A percentile compares a stretch with the other conserved stretches of the same genome.
Conservation (phyloP, 2,797 vertebrate species). For the Squalus acanthias region DNA sequence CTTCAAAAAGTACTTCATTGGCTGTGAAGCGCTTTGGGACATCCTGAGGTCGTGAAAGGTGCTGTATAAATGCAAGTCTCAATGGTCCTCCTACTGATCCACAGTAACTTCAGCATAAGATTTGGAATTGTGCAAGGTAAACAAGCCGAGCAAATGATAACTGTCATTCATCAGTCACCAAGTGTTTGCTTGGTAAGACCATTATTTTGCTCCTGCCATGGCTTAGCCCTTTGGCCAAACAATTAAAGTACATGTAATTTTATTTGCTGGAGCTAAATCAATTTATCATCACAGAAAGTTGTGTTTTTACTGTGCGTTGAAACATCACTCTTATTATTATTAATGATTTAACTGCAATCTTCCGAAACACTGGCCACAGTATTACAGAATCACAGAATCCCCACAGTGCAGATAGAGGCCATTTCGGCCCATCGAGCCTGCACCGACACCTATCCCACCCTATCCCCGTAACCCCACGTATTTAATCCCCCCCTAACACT, state of each 20-base stretch:
- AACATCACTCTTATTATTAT: not conserved
- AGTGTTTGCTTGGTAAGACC: not conserved
- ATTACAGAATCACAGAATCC: not conserved
- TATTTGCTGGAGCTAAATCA: not conserved
- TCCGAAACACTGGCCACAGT: not conserved
- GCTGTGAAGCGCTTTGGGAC: no score
- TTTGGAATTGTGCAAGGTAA: constrained; percentile 6
- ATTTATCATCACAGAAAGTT: not conserved
- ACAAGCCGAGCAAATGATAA: not conserved
- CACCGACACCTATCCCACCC: no score
- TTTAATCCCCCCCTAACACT: no score
- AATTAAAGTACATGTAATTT: not conserved
- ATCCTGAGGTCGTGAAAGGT: no score
- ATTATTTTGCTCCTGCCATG: not conserved
- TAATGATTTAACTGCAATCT: not conserved
- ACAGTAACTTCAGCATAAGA: not conserved
- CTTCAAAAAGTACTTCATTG: no score
- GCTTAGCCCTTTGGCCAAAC: not conserved
- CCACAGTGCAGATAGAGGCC: no score
- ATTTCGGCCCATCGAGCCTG: no score
- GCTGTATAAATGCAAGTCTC: no score
- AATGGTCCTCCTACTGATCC: not conserved
- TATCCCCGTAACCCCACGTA: no score
- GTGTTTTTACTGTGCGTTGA: not conserved
- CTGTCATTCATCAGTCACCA: not conserved